phyloP scores from a whole-genome alignment of 2,888 invertebrate genomes.

The Andrena chrysosceles region DNA sequence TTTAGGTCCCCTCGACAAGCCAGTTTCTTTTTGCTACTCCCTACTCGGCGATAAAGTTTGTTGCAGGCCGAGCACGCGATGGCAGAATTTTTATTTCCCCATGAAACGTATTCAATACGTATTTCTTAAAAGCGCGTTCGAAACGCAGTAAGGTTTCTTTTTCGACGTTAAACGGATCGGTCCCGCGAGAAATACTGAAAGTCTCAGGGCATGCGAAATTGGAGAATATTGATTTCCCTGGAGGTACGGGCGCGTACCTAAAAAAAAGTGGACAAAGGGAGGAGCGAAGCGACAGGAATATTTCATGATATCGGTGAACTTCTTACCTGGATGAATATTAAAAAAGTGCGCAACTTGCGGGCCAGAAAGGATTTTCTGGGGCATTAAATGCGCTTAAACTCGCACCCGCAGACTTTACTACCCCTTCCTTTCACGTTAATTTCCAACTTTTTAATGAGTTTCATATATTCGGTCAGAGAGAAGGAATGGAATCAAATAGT shows the following conservation, averaged over 20 bases:
- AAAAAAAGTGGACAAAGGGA: constrained; percentile 44
- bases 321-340: constrained; percentile 57
- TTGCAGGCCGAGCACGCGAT: background rate
- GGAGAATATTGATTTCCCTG: constrained; percentile 67
- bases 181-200: constrained; percentile 61
- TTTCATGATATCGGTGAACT: constrained; percentile 58
- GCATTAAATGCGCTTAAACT: constrained; percentile 36
- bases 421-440: constrained; percentile 24
- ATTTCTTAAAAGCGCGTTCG: constrained; percentile 31
- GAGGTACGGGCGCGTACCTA: constrained; percentile 34
- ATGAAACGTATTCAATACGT: constrained; percentile 9
- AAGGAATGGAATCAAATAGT: constrained; percentile 19
- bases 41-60: background rate
- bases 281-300: constrained; percentile 45
- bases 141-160: constrained; percentile 31
- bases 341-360: constrained; percentile 40
- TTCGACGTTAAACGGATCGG: constrained; percentile 47
- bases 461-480: constrained; percentile 22
- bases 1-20: background rate
- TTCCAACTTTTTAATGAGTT: constrained; percentile 43
- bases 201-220: constrained; percentile 62
- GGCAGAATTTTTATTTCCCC: constrained; percentile 12
- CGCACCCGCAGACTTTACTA: background rate
- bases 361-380: constrained; percentile 23
- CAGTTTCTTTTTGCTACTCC: background rate